Percentiles rank a stretch among this genome's conserved stretches.
Evolutionary conservation across 1,140 invertebrate genomes (phyloP).

Genomic region (Eueides isabella): DNA sequence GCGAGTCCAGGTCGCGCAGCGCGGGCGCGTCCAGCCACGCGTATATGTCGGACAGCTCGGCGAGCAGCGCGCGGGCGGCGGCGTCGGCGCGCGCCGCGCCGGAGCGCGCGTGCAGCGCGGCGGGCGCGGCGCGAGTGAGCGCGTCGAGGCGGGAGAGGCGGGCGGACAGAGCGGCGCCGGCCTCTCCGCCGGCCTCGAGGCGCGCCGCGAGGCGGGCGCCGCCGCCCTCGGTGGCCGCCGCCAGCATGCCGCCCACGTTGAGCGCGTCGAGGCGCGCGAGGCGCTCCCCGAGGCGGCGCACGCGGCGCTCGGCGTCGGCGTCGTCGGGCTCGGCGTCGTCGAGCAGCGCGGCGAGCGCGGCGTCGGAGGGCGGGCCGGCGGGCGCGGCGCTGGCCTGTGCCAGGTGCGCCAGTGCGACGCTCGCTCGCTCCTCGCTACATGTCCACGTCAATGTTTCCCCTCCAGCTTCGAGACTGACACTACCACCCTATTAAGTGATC

Average conservation of each 20-base stretch:
- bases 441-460: conserved; percentile 43
- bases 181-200: conserved; percentile 48
- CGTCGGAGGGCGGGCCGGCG: conserved; percentile 49
- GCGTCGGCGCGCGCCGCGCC: conserved; percentile 60
- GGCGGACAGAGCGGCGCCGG: conserved; percentile 46
- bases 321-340: conserved; percentile 55
- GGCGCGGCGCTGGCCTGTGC: conserved; percentile 25
- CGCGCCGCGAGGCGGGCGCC: conserved; percentile 56
- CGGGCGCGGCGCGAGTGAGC: conserved; percentile 51
- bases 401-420: conserved; percentile 32
- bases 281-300: conserved; percentile 57
- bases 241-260: conserved; percentile 72
- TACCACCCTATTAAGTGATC: conserved; percentile 34
- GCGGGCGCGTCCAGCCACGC: conserved; percentile 60
- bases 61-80: conserved; percentile 51
- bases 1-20: conserved; percentile 53
- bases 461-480: conserved; percentile 41
- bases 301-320: conserved; percentile 65
- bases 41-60: conserved; percentile 50
- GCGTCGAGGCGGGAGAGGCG: conserved; percentile 47
- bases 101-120: conserved; percentile 48
- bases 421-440: conserved; percentile 36
- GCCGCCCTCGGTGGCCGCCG: conserved; percentile 66
- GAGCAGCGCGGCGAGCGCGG: conserved; percentile 60
- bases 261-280: conserved; percentile 65